phyloP scores from a whole-genome alignment of 2,797 vertebrate genomes.

The Sciurus carolinensis region DNA sequence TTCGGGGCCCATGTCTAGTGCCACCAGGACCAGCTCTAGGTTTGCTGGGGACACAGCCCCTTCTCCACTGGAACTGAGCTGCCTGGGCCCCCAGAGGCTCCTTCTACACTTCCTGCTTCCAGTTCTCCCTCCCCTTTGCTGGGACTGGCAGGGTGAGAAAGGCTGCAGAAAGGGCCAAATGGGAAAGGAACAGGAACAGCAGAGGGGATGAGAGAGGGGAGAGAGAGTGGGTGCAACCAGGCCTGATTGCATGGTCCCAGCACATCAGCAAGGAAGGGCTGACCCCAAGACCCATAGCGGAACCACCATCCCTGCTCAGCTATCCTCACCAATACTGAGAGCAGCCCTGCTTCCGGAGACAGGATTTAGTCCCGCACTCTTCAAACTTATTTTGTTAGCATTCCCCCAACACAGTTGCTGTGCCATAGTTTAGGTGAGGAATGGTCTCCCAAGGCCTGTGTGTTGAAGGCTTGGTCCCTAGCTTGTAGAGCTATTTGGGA shows the following conservation, averaged over 20 bases:
- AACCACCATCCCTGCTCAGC: not conserved
- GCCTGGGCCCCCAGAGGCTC: too few relatives aligned
- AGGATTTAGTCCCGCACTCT: not conserved
- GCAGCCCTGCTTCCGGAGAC: not conserved
- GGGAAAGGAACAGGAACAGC: not conserved
- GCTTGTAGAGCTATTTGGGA: too few relatives aligned
- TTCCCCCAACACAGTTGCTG: not conserved
- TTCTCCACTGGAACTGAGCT: too few relatives aligned
- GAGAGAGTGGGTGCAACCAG: not conserved
- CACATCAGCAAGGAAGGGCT: not conserved
- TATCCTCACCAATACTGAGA: not conserved
- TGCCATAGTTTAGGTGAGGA: not conserved
- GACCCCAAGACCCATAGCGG: not conserved
- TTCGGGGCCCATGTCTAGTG: not conserved
- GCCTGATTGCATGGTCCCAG: not conserved
- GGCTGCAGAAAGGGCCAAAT: not conserved
- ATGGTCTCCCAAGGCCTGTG: too few relatives aligned
- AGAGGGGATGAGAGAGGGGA: not conserved
- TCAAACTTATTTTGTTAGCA: not conserved
- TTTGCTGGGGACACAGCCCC: not conserved
- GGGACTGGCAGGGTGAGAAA: not conserved
- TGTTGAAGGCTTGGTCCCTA: too few relatives aligned
- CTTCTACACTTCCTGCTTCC: not conserved
- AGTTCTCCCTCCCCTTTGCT: not conserved
- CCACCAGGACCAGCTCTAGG: not conserved